Evolutionary conservation across 2,797 vertebrate species (phyloP), one percentile per base, ranked within the genome.

Genomic region (Darevskia nairensis): DNA sequence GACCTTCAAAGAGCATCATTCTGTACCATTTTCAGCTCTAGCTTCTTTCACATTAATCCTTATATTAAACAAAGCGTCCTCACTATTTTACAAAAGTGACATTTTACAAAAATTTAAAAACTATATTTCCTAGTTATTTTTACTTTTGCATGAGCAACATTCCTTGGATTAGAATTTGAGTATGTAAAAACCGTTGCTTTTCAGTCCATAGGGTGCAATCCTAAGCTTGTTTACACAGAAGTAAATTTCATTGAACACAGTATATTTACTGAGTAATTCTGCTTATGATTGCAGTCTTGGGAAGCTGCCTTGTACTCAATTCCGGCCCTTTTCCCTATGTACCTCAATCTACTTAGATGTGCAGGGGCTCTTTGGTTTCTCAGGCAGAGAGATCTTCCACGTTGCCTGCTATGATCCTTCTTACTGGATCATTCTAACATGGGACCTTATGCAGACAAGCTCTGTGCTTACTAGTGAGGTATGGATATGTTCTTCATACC

Each of bases 11-110:
- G 92, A 93, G 91, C 81, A 92, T 93, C 86, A 80, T 94, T 91
- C 94, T 93, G 93, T 89, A 83, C 90, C 35, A 88, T 94, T 96
- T 95, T 93, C 91, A 32, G 2, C 88, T 86, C 91, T 89, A 90
- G 91, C 95, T 96, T 92, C 92, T 94, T 94, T n/a, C 25, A 95
- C 93, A 94, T 90, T 86, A 90, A 87, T 88, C 87, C 91, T 85
- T 96, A 94, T 95, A 97, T 96, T 94, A 95, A 94, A 90, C 86
- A 94, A 88, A 94, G n/a, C 91, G 91, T 88, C 90, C 93, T 91
- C 80, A 80, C 8, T 17, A 41, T 80, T 71, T 82, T 89, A 77
- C 80, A 69, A 79, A 61, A 77, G 68, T 89, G 92, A 85, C 72
- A 88, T 93, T 94, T 94, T 91, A 86, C 25, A 92, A 94, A 93